Evolutionary conservation across 2,888 invertebrate species (phyloP).

Genomic region (Boloria euphrosyne): DNA sequence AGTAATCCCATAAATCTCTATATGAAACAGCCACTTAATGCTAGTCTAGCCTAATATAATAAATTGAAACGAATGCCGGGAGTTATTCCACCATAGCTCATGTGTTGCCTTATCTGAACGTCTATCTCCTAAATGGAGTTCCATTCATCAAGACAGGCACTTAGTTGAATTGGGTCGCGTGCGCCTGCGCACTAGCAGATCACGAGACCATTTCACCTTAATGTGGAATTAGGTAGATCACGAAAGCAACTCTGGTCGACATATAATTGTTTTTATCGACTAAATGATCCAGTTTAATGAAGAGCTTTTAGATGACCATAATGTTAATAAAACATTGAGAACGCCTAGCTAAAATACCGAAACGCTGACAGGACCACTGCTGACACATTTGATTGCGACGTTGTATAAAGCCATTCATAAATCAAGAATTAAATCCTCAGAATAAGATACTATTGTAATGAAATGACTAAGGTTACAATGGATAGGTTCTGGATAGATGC

Average conservation of each 20-base stretch:
- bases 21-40: constrained; percentile 42
- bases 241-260: background rate
- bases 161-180: constrained; percentile 62
- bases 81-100: constrained; percentile 42
- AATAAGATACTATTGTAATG: constrained; percentile 10
- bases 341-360: background rate
- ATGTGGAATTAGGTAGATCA: constrained; percentile 43
- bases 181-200: constrained; percentile 50
- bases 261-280: background rate
- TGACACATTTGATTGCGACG: constrained; percentile 11
- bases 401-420: constrained; percentile 23
- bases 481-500: constrained; percentile 3
- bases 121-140: constrained; percentile 49
- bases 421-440: constrained; percentile 20
- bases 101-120: constrained; percentile 38
- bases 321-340: no score
- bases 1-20: constrained; percentile 41
- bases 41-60: constrained; percentile 43
- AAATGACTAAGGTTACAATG: constrained; percentile 17
- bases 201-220: constrained; percentile 62
- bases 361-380: constrained; percentile 6
- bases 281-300: no score
- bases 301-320: no score
- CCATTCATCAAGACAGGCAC: constrained; percentile 65
- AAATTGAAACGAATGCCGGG: constrained; percentile 42